phyloP scores from a whole-genome alignment of 1,140 invertebrate genomes.

The Eubasilissa regina region DNA sequence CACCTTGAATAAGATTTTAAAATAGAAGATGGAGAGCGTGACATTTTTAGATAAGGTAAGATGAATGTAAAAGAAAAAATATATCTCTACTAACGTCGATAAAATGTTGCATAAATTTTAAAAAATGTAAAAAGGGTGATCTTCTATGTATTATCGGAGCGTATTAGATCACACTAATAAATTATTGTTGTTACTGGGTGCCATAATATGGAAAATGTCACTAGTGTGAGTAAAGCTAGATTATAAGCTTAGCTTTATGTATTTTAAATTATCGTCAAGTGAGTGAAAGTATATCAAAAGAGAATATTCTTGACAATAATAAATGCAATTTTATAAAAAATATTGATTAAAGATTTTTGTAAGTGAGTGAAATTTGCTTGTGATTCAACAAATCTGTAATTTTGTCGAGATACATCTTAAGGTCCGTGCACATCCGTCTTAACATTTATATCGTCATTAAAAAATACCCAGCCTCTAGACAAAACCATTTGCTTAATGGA shows the following conservation, averaged over 20 bases:
- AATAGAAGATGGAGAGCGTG: slow-evolving; percentile 23
- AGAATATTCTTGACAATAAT: not conserved
- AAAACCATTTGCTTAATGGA: slow-evolving; percentile 55
- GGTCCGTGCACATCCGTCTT: slow-evolving; percentile 49
- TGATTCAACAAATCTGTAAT: not conserved
- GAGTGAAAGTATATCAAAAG: not conserved
- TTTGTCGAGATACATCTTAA: not conserved
- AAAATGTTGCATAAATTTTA: too few relatives aligned
- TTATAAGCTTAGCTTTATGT: slow-evolving; percentile 8
- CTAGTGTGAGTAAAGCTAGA: not conserved
- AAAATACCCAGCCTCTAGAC: slow-evolving; percentile 40
- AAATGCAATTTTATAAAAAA: not conserved
- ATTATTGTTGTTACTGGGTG: too few relatives aligned
- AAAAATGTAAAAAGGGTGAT: too few relatives aligned
- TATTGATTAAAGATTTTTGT: not conserved
- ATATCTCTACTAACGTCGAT: too few relatives aligned
- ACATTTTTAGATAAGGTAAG: slow-evolving; percentile 30
- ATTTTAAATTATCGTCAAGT: not conserved
- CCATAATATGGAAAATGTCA: too few relatives aligned
- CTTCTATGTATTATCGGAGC: too few relatives aligned
- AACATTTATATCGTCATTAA: slow-evolving; percentile 51
- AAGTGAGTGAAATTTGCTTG: not conserved
- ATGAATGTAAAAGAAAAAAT: slow-evolving; percentile 11
- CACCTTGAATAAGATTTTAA: slow-evolving; percentile 30
- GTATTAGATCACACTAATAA: too few relatives aligned